phyloP scores from a whole-genome alignment of 2,888 invertebrate species.

The Dugesia japonica region DNA sequence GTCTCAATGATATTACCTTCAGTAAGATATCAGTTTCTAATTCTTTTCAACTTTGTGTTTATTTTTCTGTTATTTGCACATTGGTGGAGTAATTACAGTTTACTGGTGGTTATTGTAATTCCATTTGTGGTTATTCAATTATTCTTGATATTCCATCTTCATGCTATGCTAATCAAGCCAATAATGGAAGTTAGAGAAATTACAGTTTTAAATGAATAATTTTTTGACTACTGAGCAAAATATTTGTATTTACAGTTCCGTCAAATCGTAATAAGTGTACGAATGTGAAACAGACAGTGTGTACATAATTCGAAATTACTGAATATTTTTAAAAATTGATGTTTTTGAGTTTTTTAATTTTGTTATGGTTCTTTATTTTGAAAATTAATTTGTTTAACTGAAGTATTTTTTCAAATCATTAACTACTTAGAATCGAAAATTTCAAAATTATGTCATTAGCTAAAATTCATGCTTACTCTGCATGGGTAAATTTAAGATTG shows the following conservation, averaged over 20 bases:
- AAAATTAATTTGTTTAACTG: not conserved
- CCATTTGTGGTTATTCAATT: not conserved
- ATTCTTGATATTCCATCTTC: conserved; percentile 8
- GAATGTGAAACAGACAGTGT: too few relatives aligned
- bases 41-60: not conserved
- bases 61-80: not conserved
- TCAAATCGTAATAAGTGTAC: too few relatives aligned
- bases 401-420: not conserved
- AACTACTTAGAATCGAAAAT: too few relatives aligned
- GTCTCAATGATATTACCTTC: not conserved
- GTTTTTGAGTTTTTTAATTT: too few relatives aligned
- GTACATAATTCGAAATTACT: too few relatives aligned
- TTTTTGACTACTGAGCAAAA: too few relatives aligned
- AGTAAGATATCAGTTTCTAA: not conserved
- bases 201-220: too few relatives aligned
- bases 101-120: not conserved
- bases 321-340: too few relatives aligned
- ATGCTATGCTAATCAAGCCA: not conserved
- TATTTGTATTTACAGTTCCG: too few relatives aligned
- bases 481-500: not conserved
- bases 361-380: not conserved
- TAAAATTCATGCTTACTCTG: not conserved
- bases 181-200: too few relatives aligned
- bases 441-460: not conserved
- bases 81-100: conserved; percentile 20